Evolutionary conservation across 1,140 invertebrate species (phyloP), one percentile per base, ranked within the genome.

Genomic region (Anagrus nilaparvatae): DNA sequence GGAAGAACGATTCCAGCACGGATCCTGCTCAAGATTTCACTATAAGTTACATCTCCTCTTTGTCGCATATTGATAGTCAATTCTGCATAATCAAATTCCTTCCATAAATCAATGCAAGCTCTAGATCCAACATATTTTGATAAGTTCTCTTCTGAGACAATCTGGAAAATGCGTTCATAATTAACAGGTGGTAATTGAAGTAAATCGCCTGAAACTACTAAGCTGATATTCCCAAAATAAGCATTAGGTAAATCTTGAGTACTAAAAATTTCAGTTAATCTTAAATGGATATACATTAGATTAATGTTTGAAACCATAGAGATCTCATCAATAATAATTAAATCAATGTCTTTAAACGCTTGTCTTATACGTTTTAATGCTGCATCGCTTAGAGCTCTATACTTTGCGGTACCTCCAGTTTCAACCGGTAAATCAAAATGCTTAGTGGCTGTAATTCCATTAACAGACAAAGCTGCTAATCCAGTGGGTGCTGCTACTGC

Each of bases 281-380:
- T 28, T 23, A 56, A 45, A 43, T 55, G 36, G 27, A 56, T 55
- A 25, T 53, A 59, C 40, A 53, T 44, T 34, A 57, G 47, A 9
- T 39, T 48, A 8, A 60, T 16, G 42, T 59, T 61, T 28, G 58
- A 60, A 41, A 62, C 46, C 60, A 61, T 61, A n/a, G 55, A 58
- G 31, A 59, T 45, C 48, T 61, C 54, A 42, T 58, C 55, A 21
- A 61, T 58, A 20, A 59, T 56, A 25, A 60, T 51, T 32, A 59
- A 45, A 34, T 38, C 47, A 32, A 56, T 48, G 42, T 59, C 48
- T 45, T 48, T 21, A n/a, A 58, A 34, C 19, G 47, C 33, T 28
- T 48, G 42, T 28, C 55, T 23, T n/a, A 58, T 19, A 31, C 38
- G 28, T 51, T 56, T 53, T 12, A 59, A 46, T 29, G 44, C 48